phyloP scores from a whole-genome alignment of 2,113 vertebrate genomes.

The Glaucidium brasilianum region DNA sequence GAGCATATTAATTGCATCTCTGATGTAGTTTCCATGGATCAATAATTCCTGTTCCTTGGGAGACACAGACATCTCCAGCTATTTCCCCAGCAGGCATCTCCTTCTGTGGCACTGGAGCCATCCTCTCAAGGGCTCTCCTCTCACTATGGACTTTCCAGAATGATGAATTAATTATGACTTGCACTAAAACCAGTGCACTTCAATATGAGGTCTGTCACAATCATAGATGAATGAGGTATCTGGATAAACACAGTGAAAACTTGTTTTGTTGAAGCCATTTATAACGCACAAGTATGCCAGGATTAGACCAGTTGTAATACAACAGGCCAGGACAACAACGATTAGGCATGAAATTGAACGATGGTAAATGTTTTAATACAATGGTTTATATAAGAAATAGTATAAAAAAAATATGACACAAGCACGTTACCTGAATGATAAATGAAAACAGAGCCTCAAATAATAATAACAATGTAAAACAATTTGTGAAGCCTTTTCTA shows the following conservation, averaged over 20 bases:
- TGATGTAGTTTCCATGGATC: not conserved
- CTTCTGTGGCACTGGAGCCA: not conserved
- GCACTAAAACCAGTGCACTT: not conserved
- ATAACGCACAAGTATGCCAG: not conserved
- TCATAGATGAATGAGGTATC: not conserved
- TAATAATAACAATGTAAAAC: constrained; percentile 58
- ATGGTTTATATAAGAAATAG: not conserved
- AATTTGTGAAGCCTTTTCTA: constrained; percentile 54
- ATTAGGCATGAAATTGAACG: not conserved
- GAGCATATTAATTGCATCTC: not conserved
- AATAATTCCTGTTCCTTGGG: not conserved
- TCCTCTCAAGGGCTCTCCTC: not conserved
- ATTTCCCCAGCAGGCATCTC: not conserved
- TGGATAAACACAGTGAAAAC: not conserved
- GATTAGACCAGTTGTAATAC: not conserved
- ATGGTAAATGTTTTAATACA: not conserved
- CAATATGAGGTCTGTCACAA: not conserved
- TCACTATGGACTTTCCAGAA: not conserved
- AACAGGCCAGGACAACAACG: not conserved
- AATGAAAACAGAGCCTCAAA: constrained; percentile 31
- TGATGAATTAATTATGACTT: not conserved
- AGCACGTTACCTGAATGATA: constrained; percentile 47
- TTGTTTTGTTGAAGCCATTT: not conserved
- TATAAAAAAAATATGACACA: not conserved
- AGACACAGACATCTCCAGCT: not conserved